Conservation (phyloP, 2,797 vertebrate genomes). For the Leptatherina wallacei region DNA sequence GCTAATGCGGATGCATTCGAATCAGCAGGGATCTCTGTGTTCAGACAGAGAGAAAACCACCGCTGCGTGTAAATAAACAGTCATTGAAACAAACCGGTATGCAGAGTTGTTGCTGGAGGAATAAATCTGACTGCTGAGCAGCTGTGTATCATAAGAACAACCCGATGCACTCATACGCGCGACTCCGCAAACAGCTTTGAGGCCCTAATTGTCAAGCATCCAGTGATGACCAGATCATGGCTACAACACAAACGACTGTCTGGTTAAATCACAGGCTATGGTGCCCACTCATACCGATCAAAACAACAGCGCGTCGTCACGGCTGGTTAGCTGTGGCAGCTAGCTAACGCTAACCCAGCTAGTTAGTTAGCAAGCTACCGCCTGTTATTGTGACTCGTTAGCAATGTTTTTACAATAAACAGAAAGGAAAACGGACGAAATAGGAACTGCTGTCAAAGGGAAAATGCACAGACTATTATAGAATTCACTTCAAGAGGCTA, state of each 20-base stretch:
- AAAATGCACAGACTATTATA: neutral
- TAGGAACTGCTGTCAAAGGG: slow-evolving; percentile 3
- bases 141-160: slow-evolving; percentile 32
- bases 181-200: slow-evolving; percentile 18
- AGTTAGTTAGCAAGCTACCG: slow-evolving; percentile 67
- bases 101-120: slow-evolving; percentile 27
- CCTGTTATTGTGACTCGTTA: slow-evolving; percentile 62
- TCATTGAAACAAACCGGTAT: slow-evolving; percentile 52
- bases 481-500: neutral
- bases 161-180: slow-evolving; percentile 14
- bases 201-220: slow-evolving; percentile 13
- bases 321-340: slow-evolving; percentile 72
- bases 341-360: slow-evolving; percentile 74
- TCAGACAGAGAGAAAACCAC: neutral
- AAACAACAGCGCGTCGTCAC: slow-evolving; percentile 77
- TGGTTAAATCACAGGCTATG: slow-evolving; percentile 44
- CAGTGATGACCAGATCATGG: slow-evolving; percentile 32
- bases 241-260: slow-evolving; percentile 19
- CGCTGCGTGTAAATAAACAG: slow-evolving; percentile 48
- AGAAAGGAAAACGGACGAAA: slow-evolving; percentile 12
- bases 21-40: neutral
- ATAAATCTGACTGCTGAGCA: slow-evolving; percentile 33
- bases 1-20: neutral
- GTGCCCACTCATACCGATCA: slow-evolving; percentile 59
- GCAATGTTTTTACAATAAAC: slow-evolving; percentile 43